phyloP scores from a whole-genome alignment of 2,797 vertebrate species.

The Premnoplex brunnescens region DNA sequence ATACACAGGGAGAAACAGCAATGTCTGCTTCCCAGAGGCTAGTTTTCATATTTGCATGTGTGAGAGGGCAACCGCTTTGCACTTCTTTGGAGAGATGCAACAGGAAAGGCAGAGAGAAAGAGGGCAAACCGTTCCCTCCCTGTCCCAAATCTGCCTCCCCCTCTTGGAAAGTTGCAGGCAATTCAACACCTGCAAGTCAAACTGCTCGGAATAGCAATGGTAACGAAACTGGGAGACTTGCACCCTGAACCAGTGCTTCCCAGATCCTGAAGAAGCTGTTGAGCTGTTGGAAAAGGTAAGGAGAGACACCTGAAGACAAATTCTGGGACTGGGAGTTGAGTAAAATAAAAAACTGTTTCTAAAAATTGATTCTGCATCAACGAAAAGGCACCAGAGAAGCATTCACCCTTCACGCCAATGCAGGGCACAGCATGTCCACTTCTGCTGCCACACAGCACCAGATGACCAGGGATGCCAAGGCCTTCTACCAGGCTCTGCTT shows the following conservation, averaged over 20 bases:
- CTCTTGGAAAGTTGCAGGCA: not conserved
- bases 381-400: constrained; percentile 16
- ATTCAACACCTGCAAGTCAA: not conserved
- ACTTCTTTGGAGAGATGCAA: constrained; percentile 20
- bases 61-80: not conserved
- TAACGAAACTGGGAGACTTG: not conserved
- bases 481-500: not conserved
- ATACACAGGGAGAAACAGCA: not conserved
- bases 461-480: not conserved
- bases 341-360: not conserved
- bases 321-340: not conserved
- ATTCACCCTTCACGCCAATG: not conserved
- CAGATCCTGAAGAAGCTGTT: not conserved
- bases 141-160: not conserved
- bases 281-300: not conserved
- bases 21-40: not conserved
- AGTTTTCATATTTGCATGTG: not conserved
- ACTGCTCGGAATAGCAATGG: not conserved
- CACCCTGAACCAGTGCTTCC: not conserved
- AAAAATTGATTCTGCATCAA: constrained; percentile 1
- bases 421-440: not conserved
- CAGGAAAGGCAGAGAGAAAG: not conserved
- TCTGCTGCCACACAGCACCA: not conserved
- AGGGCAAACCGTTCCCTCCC: not conserved
- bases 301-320: not conserved